phyloP scores from a whole-genome alignment of 2,113 vertebrate species.

The Capricornis sumatraensis region DNA sequence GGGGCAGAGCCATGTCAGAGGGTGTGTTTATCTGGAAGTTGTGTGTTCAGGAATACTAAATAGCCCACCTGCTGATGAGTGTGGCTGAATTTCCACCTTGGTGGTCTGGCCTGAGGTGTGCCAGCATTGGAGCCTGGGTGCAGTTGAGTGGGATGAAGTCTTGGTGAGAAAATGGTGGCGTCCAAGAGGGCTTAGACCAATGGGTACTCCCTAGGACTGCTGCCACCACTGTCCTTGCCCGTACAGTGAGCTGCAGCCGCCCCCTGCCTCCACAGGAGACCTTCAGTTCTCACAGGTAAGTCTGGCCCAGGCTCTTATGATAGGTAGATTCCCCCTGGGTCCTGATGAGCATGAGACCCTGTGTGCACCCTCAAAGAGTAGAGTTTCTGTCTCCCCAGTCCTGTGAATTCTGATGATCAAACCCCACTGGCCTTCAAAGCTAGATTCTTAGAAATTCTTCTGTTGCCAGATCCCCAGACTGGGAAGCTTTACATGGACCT shows the following conservation, averaged over 20 bases:
- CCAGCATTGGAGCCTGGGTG: not conserved
- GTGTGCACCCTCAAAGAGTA: not conserved
- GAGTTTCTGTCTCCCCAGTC: not conserved
- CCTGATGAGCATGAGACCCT: not conserved
- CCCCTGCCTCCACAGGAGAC: not conserved
- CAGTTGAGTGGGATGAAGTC: not conserved
- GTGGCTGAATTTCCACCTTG: not conserved
- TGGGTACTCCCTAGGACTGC: not conserved
- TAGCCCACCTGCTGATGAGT: not conserved
- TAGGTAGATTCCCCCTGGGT: not conserved
- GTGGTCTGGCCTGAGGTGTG: not conserved
- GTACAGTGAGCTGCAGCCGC: not conserved
- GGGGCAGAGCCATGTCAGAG: not conserved
- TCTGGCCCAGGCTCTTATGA: not conserved
- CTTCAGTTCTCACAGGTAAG: not conserved
- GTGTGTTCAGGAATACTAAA: not conserved
- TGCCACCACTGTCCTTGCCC: not conserved
- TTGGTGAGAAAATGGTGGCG: not conserved
- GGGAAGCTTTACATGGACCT: not conserved
- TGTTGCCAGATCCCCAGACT: not conserved
- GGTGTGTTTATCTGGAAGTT: not conserved
- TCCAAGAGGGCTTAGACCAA: not conserved
- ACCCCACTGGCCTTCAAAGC: not conserved
- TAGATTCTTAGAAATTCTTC: not conserved
- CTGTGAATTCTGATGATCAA: not conserved